Conservation (phyloP, 2,113 vertebrate genomes). For the Ia io region DNA sequence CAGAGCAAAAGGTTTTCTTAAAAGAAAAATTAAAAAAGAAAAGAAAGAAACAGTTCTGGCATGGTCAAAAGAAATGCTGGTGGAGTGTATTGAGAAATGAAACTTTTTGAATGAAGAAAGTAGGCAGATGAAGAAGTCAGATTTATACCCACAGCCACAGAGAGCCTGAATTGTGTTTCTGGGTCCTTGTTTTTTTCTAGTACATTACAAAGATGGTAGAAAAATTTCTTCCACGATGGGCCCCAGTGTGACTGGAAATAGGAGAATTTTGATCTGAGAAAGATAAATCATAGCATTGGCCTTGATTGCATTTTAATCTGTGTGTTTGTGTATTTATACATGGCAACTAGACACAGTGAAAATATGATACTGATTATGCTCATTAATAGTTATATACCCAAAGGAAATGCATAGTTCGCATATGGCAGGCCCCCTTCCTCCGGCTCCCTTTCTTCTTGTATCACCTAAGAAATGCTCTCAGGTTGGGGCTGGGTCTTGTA, state of each 20-base stretch:
- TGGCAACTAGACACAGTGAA: slow-evolving; percentile 14
- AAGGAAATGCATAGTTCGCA: background rate
- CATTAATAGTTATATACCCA: background rate
- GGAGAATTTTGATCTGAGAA: background rate
- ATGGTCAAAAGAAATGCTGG: background rate
- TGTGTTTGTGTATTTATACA: background rate
- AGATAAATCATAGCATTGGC: background rate
- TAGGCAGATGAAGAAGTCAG: background rate
- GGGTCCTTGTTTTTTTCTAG: background rate
- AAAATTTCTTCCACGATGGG: background rate
- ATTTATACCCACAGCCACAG: background rate
- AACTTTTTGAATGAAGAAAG: background rate
- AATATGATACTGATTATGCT: background rate
- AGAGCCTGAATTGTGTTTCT: background rate
- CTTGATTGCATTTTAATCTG: background rate
- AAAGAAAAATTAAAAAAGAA: background rate
- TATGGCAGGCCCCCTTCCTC: background rate
- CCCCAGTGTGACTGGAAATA: background rate
- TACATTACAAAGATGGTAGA: background rate
- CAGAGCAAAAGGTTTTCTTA: background rate
- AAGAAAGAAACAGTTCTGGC: background rate
- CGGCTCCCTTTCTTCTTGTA: background rate
- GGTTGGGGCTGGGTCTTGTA: background rate
- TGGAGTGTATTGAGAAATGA: background rate
- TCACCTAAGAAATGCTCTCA: background rate